Evolutionary conservation across 2,888 invertebrate species (phyloP).

Genomic region (Polylopha cassiicola): DNA sequence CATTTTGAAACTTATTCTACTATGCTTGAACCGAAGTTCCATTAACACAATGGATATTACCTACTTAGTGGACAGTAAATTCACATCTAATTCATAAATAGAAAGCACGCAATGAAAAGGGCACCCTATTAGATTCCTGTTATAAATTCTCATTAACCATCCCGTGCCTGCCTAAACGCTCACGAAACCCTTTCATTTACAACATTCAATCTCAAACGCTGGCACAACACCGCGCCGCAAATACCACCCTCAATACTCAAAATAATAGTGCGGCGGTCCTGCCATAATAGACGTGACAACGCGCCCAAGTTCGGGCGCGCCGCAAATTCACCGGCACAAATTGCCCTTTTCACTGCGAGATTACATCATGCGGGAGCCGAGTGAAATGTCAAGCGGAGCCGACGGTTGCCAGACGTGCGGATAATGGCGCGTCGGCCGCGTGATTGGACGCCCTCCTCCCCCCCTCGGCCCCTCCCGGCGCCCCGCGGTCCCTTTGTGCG

Average conservation of each 20-base stretch:
- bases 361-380: slow-evolving; percentile 77
- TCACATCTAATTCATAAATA: no score
- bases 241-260: slow-evolving; percentile 36
- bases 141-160: no score
- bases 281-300: slow-evolving; percentile 70
- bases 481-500: slow-evolving; percentile 65
- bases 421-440: slow-evolving; percentile 77
- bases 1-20: no score
- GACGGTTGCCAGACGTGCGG: slow-evolving; percentile 77
- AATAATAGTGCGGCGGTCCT: slow-evolving; percentile 36
- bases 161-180: no score
- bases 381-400: slow-evolving; percentile 78
- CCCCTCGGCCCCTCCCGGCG: slow-evolving; percentile 38
- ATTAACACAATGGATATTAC: no score
- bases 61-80: no score
- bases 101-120: no score
- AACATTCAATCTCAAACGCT: slow-evolving; percentile 27
- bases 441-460: slow-evolving; percentile 69
- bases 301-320: slow-evolving; percentile 68
- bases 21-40: no score
- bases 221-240: slow-evolving; percentile 32
- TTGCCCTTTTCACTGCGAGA: slow-evolving; percentile 78
- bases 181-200: slow-evolving; percentile 7
- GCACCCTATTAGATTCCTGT: no score
- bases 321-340: slow-evolving; percentile 77